Conservation (phyloP, 2,113 vertebrate species). For the Anguilla rostrata region DNA sequence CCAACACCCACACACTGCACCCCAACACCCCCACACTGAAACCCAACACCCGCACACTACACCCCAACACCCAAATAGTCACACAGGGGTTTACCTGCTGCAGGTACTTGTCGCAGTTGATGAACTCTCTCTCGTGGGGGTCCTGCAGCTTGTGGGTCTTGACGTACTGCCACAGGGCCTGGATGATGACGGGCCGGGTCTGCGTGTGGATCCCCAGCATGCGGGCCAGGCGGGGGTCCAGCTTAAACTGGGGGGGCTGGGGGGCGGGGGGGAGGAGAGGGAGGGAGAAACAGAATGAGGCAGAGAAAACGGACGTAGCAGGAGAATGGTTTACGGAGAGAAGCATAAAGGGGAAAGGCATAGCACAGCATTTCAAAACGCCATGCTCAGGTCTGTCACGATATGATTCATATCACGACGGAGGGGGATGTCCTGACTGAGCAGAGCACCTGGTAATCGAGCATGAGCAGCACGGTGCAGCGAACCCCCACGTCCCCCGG, state of each 20-base stretch:
- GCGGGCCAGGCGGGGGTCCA: slow-evolving; percentile 84
- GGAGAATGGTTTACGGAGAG: not conserved
- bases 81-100: slow-evolving; percentile 64
- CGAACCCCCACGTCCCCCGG: slow-evolving; percentile 96
- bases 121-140: slow-evolving; percentile 83
- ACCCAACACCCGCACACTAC: no score
- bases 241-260: slow-evolving; percentile 58
- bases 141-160: slow-evolving; percentile 91
- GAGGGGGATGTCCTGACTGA: no score
- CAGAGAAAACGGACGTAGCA: no score
- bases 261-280: not conserved
- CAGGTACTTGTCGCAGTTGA: slow-evolving; percentile 88
- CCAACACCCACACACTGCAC: no score
- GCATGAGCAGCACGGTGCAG: slow-evolving; percentile 97
- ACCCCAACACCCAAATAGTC: no score
- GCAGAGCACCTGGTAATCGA: slow-evolving; percentile 89
- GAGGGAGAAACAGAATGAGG: no score
- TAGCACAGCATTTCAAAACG: no score
- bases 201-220: slow-evolving; percentile 75
- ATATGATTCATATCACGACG: not conserved
- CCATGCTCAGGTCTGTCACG: not conserved
- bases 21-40: no score
- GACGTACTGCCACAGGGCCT: slow-evolving; percentile 88
- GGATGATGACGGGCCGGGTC: slow-evolving; percentile 78
- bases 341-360: not conserved